Evolutionary conservation across 2,113 vertebrate genomes (phyloP).

Genomic region (Notarius quadriscutis): DNA sequence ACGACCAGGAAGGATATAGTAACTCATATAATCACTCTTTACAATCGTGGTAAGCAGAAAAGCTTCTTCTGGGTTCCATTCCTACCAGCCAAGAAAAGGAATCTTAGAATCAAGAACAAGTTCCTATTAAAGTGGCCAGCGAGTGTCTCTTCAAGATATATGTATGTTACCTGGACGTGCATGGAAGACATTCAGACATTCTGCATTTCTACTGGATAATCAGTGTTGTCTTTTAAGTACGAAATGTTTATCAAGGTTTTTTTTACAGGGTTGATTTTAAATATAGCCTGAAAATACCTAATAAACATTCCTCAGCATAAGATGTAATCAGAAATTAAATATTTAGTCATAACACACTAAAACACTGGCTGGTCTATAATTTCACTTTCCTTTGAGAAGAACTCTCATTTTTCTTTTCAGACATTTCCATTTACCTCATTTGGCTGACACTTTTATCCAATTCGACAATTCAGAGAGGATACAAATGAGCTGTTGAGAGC

Average conservation of each 20-base stretch:
- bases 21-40: too few relatives aligned
- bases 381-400: constrained; percentile 6
- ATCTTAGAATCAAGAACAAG: too few relatives aligned
- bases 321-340: constrained; percentile 5
- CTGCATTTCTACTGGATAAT: background rate
- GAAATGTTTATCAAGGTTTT: constrained; percentile 1
- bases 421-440: constrained; percentile 1
- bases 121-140: too few relatives aligned
- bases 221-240: background rate
- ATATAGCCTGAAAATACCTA: constrained; percentile 15
- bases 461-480: background rate
- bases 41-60: too few relatives aligned
- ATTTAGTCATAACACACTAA: constrained; percentile 7
- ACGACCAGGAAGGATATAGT: too few relatives aligned
- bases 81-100: too few relatives aligned
- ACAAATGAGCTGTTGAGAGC: background rate
- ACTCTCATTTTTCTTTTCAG: too few relatives aligned
- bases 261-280: background rate
- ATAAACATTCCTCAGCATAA: constrained; percentile 3
- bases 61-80: too few relatives aligned
- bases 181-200: background rate
- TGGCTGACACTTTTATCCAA: background rate
- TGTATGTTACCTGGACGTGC: background rate
- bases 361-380: constrained; percentile 15
- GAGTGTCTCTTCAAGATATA: background rate